phyloP scores from a whole-genome alignment of 1,140 invertebrate species.

The Chrysopa pallens region DNA sequence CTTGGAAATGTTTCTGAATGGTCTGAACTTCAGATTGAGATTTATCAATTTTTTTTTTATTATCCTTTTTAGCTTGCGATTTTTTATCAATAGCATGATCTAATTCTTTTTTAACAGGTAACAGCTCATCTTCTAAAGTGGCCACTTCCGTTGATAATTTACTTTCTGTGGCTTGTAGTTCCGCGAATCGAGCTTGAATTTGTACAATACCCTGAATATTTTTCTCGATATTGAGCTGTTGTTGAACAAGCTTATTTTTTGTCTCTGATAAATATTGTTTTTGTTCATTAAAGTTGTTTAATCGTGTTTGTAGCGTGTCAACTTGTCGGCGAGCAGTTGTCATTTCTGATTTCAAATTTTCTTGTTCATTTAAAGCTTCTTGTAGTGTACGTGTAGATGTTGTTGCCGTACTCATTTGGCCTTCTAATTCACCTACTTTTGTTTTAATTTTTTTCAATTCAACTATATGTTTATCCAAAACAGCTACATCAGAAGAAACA shows the following conservation, averaged over 20 bases:
- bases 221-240: slow-evolving; percentile 12
- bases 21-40: not conserved
- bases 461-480: not conserved
- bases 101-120: slow-evolving; percentile 17
- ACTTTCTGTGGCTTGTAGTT: slow-evolving; percentile 19
- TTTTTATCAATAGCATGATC: slow-evolving; percentile 17
- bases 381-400: not conserved
- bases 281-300: slow-evolving; percentile 4
- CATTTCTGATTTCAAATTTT: not conserved
- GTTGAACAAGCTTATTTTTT: slow-evolving; percentile 9
- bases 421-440: not conserved
- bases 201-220: slow-evolving; percentile 12
- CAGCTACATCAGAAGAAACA: not conserved
- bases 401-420: slow-evolving; percentile 8
- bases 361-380: slow-evolving; percentile 1
- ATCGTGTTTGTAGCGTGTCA: not conserved
- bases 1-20: not conserved
- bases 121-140: slow-evolving; percentile 16
- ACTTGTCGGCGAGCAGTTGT: not conserved
- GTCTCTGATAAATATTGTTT: slow-evolving; percentile 12
- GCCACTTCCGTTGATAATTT: slow-evolving; percentile 19
- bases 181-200: slow-evolving; percentile 23
- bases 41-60: slow-evolving; percentile 1
- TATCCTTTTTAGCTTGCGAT: slow-evolving; percentile 21
- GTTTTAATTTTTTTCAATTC: not conserved